Conservation (phyloP, 2,113 vertebrate species). For the Labeo catla region DNA sequence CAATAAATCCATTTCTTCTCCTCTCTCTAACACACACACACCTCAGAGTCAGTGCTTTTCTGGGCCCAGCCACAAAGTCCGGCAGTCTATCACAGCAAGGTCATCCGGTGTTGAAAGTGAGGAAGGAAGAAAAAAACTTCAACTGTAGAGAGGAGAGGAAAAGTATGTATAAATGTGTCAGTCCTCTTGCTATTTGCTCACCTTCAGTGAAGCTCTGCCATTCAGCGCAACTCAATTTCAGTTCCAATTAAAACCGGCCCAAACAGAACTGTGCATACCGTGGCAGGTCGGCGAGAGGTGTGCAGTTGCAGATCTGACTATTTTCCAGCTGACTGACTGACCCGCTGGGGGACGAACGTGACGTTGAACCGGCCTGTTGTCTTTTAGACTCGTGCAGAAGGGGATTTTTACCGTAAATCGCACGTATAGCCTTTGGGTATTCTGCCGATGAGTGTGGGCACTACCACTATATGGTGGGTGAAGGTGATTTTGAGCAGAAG, state of each 20-base stretch:
- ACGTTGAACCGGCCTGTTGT: conserved; percentile 27
- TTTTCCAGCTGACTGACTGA: conserved; percentile 57
- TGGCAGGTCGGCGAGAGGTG: conserved; percentile 49
- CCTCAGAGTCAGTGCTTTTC: conserved; percentile 79
- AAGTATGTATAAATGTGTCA: conserved; percentile 43
- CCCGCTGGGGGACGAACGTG: conserved; percentile 42
- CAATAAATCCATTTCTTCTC: conserved; percentile 93
- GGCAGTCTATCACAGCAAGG: conserved; percentile 91
- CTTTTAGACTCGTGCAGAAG: background rate
- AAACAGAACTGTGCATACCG: conserved; percentile 53
- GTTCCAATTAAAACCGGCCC: conserved; percentile 60
- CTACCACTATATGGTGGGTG: conserved; percentile 40
- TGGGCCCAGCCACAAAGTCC: conserved; percentile 80
- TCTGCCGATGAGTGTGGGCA: conserved; percentile 24
- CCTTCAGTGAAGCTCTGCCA: conserved; percentile 54
- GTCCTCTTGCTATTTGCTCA: conserved; percentile 53
- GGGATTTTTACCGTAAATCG: background rate
- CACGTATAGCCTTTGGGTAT: conserved; percentile 37
- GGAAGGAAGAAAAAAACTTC: conserved; percentile 59
- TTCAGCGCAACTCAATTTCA: conserved; percentile 60
- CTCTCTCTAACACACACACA: conserved; percentile 74
- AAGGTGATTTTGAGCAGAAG: conserved; percentile 64
- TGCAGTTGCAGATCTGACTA: conserved; percentile 48
- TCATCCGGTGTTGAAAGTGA: conserved; percentile 78
- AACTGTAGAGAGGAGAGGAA: conserved; percentile 41